These are phyloP conservation scores for Antitype chi DNA, from an alignment of 2,888 invertebrate genomes.

Conservation along the genomic window DNA sequence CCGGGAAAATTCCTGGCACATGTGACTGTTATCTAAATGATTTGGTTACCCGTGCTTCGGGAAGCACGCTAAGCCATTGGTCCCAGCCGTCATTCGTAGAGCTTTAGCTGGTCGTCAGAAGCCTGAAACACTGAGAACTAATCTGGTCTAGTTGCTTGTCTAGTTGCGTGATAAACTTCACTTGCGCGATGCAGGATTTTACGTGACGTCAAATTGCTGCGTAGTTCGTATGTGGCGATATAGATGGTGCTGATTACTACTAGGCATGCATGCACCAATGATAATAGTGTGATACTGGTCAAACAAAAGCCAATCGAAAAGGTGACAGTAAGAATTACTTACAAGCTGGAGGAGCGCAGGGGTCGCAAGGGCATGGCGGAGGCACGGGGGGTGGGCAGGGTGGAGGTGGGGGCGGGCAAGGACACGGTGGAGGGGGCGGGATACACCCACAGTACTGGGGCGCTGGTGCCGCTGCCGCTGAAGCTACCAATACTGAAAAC, in stretches of 20 bases:
- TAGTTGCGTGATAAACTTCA: too few species aligned
- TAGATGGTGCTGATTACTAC: too few species aligned
- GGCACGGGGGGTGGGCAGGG: slow-evolving; percentile 66
- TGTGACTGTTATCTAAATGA: neutral
- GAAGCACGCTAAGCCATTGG: too few species aligned
- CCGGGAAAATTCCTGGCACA: neutral
- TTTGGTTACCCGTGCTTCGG: too few species aligned
- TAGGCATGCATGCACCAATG: too few species aligned
- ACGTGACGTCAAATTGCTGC: too few species aligned
- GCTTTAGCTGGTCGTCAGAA: too few species aligned
- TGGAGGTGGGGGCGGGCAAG: slow-evolving; percentile 60
- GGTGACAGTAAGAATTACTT: slow-evolving; percentile 52
- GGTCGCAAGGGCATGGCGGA: slow-evolving; percentile 63
- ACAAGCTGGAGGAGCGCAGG: slow-evolving; percentile 68
- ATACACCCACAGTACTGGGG: slow-evolving; percentile 71
- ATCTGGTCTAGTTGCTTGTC: too few species aligned
- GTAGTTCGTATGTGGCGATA: too few species aligned
- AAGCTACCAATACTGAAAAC: slow-evolving; percentile 78
- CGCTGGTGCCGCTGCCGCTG: slow-evolving; percentile 77
- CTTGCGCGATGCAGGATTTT: too few species aligned
- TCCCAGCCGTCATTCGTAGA: too few species aligned
- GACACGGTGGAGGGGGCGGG: slow-evolving; percentile 63
- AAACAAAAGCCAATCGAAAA: neutral
- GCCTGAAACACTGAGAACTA: too few species aligned
- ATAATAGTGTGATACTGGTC: neutral